Evolutionary conservation across 2,797 vertebrate species (phyloP), one percentile per base, ranked within the genome.

Genomic region (Coregonus ussuriensis): DNA sequence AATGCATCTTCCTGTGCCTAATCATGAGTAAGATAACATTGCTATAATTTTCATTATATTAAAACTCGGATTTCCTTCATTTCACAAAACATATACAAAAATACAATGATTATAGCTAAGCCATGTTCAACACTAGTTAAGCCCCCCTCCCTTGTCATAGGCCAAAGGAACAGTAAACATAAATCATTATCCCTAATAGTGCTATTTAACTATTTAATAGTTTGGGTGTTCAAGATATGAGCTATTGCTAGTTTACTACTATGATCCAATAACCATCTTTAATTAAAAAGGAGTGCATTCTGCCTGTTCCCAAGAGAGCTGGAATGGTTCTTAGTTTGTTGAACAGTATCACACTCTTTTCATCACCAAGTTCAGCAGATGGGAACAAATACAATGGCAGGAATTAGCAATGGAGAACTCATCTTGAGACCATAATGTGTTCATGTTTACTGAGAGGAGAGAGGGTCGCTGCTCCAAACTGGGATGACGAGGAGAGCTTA

Each of bases 1-100:
- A 52, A 3, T 63, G 65, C 71, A 18, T 66, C 70, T 47, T 83
- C 71, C 74, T 78, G 78, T 78, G 70, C 54, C 67, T 51, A 62
- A 62, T 62, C n/a, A 62, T 62, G 21, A 47, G 41, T 47, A 47
- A 47, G 2, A 62, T 62, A 62, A 25, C 59, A 11, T n/a, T 62
- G 21, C n/a, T 25, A 59, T 9, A 3, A 63, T 63, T 63, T 3
- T 29, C 1, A 63, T 25, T n/a, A 59, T 29, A 25, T 63, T 9
- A 25, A 63, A 63, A 63, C 11, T 9, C 21, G 3, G 7, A 25
- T 63, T 25, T 62, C 1, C 56, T 62, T 2, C 1, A 62, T 62
- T 21, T 63, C 11, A 63, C 59, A 25, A 25, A 63, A 63, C 59
- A 62, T 21, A 11, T 47, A 47, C 41, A 47, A 59, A 59, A 59